Conservation (phyloP, 2,113 vertebrate genomes). For the Lophius piscatorius region DNA sequence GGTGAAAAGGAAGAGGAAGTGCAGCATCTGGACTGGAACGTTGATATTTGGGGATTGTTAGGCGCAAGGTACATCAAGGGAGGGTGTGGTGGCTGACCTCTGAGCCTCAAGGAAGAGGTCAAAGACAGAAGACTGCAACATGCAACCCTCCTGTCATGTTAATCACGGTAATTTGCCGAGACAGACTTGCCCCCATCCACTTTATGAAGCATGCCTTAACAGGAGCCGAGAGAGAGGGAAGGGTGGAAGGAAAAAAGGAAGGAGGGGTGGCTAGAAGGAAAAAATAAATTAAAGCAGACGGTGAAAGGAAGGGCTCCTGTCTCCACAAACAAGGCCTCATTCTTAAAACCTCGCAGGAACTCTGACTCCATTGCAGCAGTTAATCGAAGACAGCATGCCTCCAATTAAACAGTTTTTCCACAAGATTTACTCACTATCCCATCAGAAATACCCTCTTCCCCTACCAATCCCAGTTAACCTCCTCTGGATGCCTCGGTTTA, state of each 20-base stretch:
- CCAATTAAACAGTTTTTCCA: constrained; percentile 49
- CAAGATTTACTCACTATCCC: constrained; percentile 17
- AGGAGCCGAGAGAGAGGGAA: constrained; percentile 19
- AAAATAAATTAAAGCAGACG: neutral
- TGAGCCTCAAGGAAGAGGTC: constrained; percentile 53
- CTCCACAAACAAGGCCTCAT: constrained; percentile 10
- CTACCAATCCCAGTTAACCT: constrained; percentile 2
- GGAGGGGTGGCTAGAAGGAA: constrained; percentile 1
- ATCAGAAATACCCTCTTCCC: neutral
- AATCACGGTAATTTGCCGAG: constrained; percentile 58
- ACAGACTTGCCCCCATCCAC: constrained; percentile 49
- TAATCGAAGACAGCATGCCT: constrained; percentile 44
- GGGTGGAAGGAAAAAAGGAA: constrained; percentile 20
- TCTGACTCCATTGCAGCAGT: constrained; percentile 39
- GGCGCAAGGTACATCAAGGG: constrained; percentile 21
- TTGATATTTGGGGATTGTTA: constrained; percentile 40
- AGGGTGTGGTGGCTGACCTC: constrained; percentile 53
- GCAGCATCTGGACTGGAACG: constrained; percentile 63
- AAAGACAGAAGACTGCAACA: constrained; percentile 42
- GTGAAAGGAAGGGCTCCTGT: neutral
- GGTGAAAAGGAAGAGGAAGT: constrained; percentile 37
- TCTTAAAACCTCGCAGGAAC: constrained; percentile 7
- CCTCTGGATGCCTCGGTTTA: neutral
- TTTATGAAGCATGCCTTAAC: constrained; percentile 42
- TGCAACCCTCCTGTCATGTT: constrained; percentile 32